These are phyloP conservation scores for Physocephala rufipes DNA, from an alignment of 2,888 invertebrate species.

Conservation along the genomic window DNA sequence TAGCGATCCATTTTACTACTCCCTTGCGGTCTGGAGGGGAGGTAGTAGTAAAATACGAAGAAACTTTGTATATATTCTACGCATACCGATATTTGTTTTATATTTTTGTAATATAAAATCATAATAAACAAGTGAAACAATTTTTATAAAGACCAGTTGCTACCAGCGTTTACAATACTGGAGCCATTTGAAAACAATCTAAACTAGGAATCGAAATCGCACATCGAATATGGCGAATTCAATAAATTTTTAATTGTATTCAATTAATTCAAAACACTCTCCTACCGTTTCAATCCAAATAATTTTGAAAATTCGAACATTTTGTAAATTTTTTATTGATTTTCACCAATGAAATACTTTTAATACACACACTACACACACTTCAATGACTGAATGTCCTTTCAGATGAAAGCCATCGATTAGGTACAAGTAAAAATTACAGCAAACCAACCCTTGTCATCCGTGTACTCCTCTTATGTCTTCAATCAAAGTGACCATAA, in stretches of 20 bases:
- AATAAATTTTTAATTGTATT: background rate
- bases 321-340: conserved; percentile 45
- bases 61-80: background rate
- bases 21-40: conserved; percentile 76
- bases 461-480: background rate
- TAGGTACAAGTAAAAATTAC: background rate
- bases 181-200: too few relatives aligned
- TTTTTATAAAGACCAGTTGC: too few relatives aligned
- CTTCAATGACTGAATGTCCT: conserved; percentile 28
- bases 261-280: too few relatives aligned
- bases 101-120: too few relatives aligned
- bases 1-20: conserved; percentile 92
- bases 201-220: too few relatives aligned
- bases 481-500: background rate
- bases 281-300: conserved; percentile 61
- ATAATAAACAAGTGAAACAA: too few relatives aligned
- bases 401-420: conserved; percentile 12
- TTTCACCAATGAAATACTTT: background rate
- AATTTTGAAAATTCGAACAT: conserved; percentile 63
- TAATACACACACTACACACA: background rate
- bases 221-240: conserved; percentile 4
- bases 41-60: conserved; percentile 20
- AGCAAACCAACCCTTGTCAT: background rate
- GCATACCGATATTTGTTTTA: background rate
- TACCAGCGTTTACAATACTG: too few relatives aligned